Conservation (phyloP, 2,797 vertebrate species). For the Peromyscus attwateri region DNA sequence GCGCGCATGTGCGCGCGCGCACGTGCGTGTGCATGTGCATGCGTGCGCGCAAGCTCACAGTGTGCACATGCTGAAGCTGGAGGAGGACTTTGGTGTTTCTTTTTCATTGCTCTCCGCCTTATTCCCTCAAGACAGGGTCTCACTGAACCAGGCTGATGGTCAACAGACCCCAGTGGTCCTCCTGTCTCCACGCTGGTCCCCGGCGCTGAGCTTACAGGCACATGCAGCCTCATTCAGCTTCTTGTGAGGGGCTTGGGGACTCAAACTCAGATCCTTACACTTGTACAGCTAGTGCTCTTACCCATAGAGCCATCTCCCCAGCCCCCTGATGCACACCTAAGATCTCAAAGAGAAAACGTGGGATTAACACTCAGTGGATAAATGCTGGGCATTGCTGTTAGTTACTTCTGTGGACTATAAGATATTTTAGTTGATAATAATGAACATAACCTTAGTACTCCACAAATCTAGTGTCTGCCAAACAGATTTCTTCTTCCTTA, state of each 20-base stretch:
- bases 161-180: not conserved
- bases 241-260: not conserved
- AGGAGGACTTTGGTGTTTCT: not conserved
- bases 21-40: not conserved
- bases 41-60: fast-evolving
- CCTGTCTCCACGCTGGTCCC: not conserved
- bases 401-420: not conserved
- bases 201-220: not conserved
- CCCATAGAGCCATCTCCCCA: not conserved
- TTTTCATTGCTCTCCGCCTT: not conserved
- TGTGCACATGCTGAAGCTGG: not conserved
- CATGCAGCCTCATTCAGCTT: not conserved
- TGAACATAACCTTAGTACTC: not conserved
- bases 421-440: slow-evolving; percentile 42
- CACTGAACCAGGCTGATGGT: not conserved
- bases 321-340: not conserved
- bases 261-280: not conserved
- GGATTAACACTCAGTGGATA: not conserved
- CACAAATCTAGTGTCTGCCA: not conserved
- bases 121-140: not conserved
- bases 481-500: slow-evolving; percentile 20
- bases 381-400: not conserved
- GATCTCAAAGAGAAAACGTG: not conserved
- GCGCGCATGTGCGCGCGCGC: not conserved
- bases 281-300: not conserved